Base-by-base conservation (phyloP, 1,140 invertebrate species). In the Eupeodes corollae region DNA sequence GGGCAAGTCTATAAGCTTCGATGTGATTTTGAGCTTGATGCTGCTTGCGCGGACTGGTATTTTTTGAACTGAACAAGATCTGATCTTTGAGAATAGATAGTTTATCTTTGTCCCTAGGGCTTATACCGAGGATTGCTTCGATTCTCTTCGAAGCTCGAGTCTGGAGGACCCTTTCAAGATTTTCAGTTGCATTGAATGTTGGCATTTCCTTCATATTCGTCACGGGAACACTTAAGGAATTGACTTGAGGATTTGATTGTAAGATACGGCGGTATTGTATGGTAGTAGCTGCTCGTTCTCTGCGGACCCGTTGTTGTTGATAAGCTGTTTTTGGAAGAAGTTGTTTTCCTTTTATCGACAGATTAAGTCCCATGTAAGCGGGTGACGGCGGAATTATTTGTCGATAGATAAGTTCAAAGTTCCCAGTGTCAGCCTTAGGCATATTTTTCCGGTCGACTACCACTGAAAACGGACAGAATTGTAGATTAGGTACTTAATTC, bases 351-450 rank as follows among this genome's bases (percentile, higher is more conserved):
- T 68, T 68, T 1, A 68, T 55, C 12, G 56, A 65, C 3, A 68
- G 54, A 48, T 68, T 68, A 5, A 68, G 57, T 13, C 89, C 88
- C 46, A 88, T 77, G 62, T 92, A 93, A 2, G 86, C 86, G 12
- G 89, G 89, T 5, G 84, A 82, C 51, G 77, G 79, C 2, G 86
- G 82, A 15, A 84, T 74, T 6, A 73, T 55, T 60, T 78, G 84
- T 47, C 80, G 84, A 65, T 88, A 92, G 14, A 82, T 79, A 48
- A 91, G 59, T 63, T 93, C 89, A 66, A 94, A 96, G 45, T 80
- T 74, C 15, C 91, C 91, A 5, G 88, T 89, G 52, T 88, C 81
- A 12, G 86, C 84, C 44, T 82, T 83, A 51, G 80, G 79, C 67
- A 91, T 82, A 40, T 76, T 71, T 38, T 79, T 77, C 48, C 80